Evolutionary conservation across 2,888 invertebrate genomes (phyloP).

Genomic region (Hirtodrosophila histrioides): DNA sequence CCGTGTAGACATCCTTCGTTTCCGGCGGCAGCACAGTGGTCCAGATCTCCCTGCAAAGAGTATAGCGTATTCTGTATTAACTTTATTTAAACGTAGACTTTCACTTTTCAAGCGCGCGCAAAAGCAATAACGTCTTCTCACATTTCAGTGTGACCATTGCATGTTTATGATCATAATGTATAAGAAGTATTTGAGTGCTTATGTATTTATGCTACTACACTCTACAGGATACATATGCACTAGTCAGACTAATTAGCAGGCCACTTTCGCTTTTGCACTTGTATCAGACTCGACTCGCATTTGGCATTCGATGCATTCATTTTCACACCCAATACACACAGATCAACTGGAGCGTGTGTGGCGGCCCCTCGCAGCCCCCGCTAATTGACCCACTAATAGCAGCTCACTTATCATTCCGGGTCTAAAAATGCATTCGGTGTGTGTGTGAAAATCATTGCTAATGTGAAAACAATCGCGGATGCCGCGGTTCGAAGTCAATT

Average conservation of each 20-base stretch:
- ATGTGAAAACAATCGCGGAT: conserved; percentile 79
- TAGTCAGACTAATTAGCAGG: conserved; percentile 55
- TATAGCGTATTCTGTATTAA: background rate
- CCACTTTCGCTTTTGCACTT: conserved; percentile 61
- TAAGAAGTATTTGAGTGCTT: too few relatives aligned
- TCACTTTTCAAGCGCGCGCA: too few relatives aligned
- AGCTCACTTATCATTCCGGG: conserved; percentile 66
- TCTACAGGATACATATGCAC: background rate
- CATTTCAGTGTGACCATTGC: too few relatives aligned
- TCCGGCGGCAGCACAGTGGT: conserved; percentile 85
- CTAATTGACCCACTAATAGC: conserved; percentile 75
- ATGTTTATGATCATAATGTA: too few relatives aligned
- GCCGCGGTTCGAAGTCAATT: conserved; percentile 76
- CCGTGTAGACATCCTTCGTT: conserved; percentile 85
- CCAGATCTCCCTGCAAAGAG: conserved; percentile 87
- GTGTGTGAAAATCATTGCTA: conserved; percentile 65
- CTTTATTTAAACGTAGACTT: background rate
- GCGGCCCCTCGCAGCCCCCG: conserved; percentile 31
- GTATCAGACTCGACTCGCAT: conserved; percentile 18
- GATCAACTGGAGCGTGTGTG: conserved; percentile 63
- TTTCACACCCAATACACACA: conserved; percentile 53
- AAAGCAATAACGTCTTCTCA: too few relatives aligned
- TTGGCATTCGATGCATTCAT: conserved; percentile 34
- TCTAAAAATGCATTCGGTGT: conserved; percentile 24
- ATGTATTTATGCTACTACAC: too few relatives aligned